Base-by-base conservation (phyloP, 2,797 vertebrate species). In the Dromococcyx pavoninus region DNA sequence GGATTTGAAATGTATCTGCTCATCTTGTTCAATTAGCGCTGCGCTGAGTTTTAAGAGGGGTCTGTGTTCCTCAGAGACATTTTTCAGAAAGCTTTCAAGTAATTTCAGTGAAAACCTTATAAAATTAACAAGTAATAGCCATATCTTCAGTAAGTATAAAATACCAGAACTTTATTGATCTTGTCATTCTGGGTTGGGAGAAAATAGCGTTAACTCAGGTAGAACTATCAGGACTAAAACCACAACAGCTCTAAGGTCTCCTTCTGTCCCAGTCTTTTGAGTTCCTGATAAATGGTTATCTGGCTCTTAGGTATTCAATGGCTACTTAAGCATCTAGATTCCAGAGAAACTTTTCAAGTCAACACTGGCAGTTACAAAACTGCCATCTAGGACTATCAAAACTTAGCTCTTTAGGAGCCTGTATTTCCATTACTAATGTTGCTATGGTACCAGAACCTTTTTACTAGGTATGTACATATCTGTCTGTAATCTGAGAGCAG, bases 401-500 rank as follows among this genome's bases (percentile, higher is more conserved):
- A 67, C 1, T 5, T 46, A 32, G 53, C 18, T 72, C 21, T 54
- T 80, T 71, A 5, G 4, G 33, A 94, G 7, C 10, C 19, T 74
- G 0, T 58, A 73, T 76, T 95, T 92, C 57, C 53, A 43, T 54
- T 74, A 30, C 19, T 50, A 53, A 39, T 27, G 43, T 65, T 83
- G n/a, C 65, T 53, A 61, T 75, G 70, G 57, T 39, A 92, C 17
- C 84, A 79, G 89, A 93, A 44, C 9, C 37, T 54, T 77, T 57
- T 83, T 54, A 25, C 30, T 91, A 65, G 54, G 22, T 75, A 72
- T 75, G 54, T 46, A 46, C 32, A 22, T 88, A 86, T 94, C 91
- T 94, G 82, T 32, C 57, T 86, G 53, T 46, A 60, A 83, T 92
- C 85, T 91, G 89, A 75, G 27, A 86, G 75, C 72, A 86, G 24